Conservation (phyloP, 2,888 invertebrate species). For the Calameuta filiformis region DNA sequence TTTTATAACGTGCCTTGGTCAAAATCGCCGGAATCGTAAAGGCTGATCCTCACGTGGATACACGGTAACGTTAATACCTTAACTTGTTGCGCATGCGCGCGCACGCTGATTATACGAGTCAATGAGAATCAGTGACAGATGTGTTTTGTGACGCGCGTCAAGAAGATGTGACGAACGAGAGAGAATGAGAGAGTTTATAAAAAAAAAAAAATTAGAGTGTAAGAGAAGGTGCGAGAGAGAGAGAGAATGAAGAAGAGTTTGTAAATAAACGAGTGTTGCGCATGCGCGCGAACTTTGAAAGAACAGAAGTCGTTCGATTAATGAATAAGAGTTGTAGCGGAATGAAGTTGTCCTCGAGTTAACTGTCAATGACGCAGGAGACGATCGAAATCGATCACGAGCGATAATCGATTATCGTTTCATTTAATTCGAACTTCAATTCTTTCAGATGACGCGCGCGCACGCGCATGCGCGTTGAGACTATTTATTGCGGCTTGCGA, state of each 20-base stretch:
- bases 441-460: neutral
- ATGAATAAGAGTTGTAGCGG: neutral
- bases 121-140: neutral
- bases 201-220: neutral
- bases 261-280: neutral
- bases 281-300: neutral
- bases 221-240: neutral
- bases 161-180: slow-evolving; percentile 1
- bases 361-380: neutral
- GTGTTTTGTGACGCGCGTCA: neutral
- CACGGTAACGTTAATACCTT: slow-evolving; percentile 10
- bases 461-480: neutral
- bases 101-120: neutral
- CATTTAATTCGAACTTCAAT: neutral
- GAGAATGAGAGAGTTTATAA: neutral
- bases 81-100: slow-evolving; percentile 22
- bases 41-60: slow-evolving; percentile 26
- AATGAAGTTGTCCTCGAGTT: neutral
- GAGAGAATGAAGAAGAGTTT: neutral
- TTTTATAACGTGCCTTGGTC: slow-evolving; percentile 34
- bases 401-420: neutral
- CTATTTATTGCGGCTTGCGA: neutral
- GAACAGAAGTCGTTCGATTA: neutral
- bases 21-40: slow-evolving; percentile 21
- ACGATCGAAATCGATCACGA: neutral